Percentiles rank a stretch among this genome's conserved stretches.
phyloP scores from a whole-genome alignment of 2,888 invertebrate species.

The Cephalotes varians region DNA sequence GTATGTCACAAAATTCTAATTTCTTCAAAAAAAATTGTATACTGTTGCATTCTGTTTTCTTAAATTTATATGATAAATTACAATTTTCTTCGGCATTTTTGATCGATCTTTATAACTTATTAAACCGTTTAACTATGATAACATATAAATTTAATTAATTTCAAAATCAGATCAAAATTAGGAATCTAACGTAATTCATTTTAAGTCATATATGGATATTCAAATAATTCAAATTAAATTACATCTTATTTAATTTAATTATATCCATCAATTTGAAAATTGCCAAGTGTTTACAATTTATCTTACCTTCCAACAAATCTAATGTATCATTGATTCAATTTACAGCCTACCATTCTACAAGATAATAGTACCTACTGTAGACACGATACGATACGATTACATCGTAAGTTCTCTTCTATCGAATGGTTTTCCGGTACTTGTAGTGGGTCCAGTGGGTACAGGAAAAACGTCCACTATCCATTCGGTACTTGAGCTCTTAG shows the following conservation, averaged over 20 bases:
- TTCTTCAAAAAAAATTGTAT: not conserved
- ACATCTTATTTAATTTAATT: not conserved
- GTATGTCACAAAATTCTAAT: not conserved
- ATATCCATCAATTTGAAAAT: not conserved
- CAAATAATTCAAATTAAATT: not conserved
- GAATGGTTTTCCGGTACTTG: constrained; percentile 90
- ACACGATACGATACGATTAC: constrained; percentile 94
- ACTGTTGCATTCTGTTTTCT: not conserved
- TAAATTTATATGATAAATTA: not conserved
- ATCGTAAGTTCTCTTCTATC: constrained; percentile 90
- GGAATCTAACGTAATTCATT: not conserved
- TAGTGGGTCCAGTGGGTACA: constrained; percentile 95
- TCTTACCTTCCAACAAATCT: not conserved
- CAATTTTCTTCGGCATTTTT: not conserved
- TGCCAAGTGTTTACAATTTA: not conserved
- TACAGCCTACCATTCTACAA: constrained; percentile 92
- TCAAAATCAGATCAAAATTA: not conserved
- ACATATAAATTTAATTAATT: not conserved
- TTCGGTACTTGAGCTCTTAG: constrained; percentile 87
- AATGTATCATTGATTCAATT: constrained; percentile 18
- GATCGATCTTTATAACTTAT: not conserved
- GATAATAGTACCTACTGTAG: constrained; percentile 95
- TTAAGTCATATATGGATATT: not conserved
- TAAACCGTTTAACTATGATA: not conserved
- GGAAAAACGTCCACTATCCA: constrained; percentile 94